Percentiles rank a stretch among this genome's conserved stretches.
Conservation (phyloP, 2,888 invertebrate species). For the Meliscaeva auricollis region DNA sequence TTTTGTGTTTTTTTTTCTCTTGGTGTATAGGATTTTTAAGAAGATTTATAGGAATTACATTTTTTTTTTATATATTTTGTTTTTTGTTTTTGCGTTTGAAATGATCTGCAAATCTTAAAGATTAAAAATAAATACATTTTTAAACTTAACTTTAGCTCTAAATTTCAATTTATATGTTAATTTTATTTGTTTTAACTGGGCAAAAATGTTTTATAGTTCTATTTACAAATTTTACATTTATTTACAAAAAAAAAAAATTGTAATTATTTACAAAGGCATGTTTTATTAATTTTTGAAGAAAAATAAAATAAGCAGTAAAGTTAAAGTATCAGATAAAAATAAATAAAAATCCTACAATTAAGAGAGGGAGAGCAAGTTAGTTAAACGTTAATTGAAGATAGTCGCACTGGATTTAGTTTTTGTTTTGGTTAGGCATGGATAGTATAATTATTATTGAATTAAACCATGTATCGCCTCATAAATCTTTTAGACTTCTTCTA, state of each 20-base stretch:
- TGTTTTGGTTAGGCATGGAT: background rate
- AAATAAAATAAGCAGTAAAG: background rate
- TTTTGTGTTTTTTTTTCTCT: conserved; percentile 49
- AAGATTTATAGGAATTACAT: conserved; percentile 33
- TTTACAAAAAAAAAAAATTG: conserved; percentile 38
- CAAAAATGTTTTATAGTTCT: conserved; percentile 22
- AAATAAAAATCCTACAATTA: background rate
- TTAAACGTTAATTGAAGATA: background rate
- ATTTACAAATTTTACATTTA: conserved; percentile 29
- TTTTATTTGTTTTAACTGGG: conserved; percentile 27
- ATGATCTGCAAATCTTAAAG: conserved; percentile 29
- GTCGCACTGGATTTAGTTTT: conserved; percentile 12
- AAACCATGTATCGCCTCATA: background rate
- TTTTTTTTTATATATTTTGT: conserved; percentile 16
- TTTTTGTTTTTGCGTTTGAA: conserved; percentile 28
- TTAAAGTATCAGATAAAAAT: conserved; percentile 15
- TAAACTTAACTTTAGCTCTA: background rate
- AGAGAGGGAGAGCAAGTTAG: background rate
- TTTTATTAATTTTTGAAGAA: conserved; percentile 6
- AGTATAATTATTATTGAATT: background rate
- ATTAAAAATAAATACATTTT: conserved; percentile 4
- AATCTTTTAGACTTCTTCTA: background rate
- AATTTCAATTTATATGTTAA: background rate
- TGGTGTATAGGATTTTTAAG: conserved; percentile 35
- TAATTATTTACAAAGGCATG: conserved; percentile 26